Percentiles rank a stretch among this genome's conserved stretches.
Conservation (phyloP, 2,797 vertebrate genomes). For the Acanthurus lineatus region DNA sequence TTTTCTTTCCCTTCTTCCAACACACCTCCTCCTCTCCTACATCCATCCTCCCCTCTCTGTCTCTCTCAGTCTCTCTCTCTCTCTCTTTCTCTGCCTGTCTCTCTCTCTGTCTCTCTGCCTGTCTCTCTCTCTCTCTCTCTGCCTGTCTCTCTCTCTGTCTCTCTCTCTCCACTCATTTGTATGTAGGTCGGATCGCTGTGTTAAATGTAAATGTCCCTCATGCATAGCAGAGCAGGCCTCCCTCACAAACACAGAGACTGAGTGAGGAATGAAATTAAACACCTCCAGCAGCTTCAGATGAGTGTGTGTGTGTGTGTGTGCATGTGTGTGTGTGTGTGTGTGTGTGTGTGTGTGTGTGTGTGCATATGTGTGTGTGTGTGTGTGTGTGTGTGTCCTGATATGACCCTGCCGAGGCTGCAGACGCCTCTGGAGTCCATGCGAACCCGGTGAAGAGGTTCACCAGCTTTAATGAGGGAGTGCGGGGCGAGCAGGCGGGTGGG, state of each 20-base stretch:
- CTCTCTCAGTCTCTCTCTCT: not conserved
- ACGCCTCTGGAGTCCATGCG: constrained; percentile 11
- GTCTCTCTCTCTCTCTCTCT: too few relatives aligned
- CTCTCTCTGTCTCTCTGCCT: too few relatives aligned
- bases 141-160: too few relatives aligned
- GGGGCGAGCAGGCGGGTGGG: not conserved
- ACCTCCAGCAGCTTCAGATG: constrained; percentile 51
- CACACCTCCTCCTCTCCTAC: not conserved
- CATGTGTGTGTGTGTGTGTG: constrained; percentile 30
- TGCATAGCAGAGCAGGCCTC: constrained; percentile 51
- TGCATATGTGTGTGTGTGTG: not conserved
- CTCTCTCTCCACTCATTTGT: constrained; percentile 5
- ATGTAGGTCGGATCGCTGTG: constrained; percentile 48
- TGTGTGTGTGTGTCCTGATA: constrained; percentile 29
- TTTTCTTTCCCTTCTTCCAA: constrained; percentile 13
- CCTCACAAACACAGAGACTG: constrained; percentile 25
- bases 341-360: constrained; percentile 34
- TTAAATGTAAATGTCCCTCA: constrained; percentile 64
- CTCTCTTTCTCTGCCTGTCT: too few relatives aligned
- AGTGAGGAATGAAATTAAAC: constrained; percentile 57
- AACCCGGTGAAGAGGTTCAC: constrained; percentile 15
- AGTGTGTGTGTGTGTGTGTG: constrained; percentile 4
- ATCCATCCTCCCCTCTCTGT: not conserved
- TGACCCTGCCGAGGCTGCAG: constrained; percentile 36
- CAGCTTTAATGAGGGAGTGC: constrained; percentile 38